Percentiles rank a stretch among this genome's conserved stretches.
Evolutionary conservation across 1,140 invertebrate species (phyloP).

Genomic region (Camponotus pennsylvanicus): DNA sequence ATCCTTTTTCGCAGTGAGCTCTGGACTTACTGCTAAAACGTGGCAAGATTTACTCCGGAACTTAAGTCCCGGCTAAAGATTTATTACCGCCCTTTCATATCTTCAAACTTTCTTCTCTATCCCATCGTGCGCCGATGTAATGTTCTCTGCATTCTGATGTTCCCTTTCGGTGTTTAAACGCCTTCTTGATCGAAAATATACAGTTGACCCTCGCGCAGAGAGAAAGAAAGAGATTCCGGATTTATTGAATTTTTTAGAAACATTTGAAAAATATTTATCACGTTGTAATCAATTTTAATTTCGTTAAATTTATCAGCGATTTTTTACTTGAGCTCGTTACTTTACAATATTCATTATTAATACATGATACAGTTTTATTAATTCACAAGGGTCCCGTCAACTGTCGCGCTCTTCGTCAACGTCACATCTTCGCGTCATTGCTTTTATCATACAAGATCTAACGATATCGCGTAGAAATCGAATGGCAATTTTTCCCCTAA

Average conservation of each 20-base stretch:
- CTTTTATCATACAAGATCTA: neutral
- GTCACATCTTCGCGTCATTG: neutral
- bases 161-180: neutral
- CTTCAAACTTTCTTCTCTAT: conserved; percentile 71
- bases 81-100: conserved; percentile 77
- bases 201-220: neutral
- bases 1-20: conserved; percentile 83
- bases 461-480: neutral
- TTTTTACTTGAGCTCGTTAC: neutral
- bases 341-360: neutral
- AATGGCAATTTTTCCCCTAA: neutral
- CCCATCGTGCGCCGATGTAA: conserved; percentile 56
- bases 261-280: neutral
- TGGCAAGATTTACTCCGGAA: conserved; percentile 85
- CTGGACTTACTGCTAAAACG: conserved; percentile 86
- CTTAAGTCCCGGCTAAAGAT: conserved; percentile 85
- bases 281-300: neutral
- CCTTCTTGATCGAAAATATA: neutral
- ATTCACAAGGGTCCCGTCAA: neutral
- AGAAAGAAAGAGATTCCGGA: neutral
- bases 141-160: conserved; percentile 71
- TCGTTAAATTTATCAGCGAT: neutral
- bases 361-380: neutral
- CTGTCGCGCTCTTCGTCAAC: neutral
- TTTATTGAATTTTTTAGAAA: conserved; percentile 26